phyloP scores from a whole-genome alignment of 2,113 vertebrate genomes.

The Albula glossodonta region DNA sequence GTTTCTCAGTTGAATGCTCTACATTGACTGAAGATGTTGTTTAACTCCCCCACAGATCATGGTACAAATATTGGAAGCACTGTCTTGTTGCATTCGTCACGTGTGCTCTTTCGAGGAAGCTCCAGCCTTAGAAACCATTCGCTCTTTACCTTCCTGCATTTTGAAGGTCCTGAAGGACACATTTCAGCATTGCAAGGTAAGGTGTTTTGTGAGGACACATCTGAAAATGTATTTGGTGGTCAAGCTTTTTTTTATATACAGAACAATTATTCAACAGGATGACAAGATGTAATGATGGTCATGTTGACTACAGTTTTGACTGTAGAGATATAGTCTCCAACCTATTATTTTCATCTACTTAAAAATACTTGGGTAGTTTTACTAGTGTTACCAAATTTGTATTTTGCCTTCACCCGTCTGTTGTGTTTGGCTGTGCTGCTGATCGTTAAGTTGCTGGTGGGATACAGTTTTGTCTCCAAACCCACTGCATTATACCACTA shows the following conservation, averaged over 20 bases:
- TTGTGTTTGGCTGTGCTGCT: no score
- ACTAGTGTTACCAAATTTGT: no score
- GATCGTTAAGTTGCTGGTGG: no score
- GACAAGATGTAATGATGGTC: no score
- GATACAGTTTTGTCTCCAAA: no score
- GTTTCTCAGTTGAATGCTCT: not conserved
- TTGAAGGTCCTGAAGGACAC: slow-evolving; percentile 82
- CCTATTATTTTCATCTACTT: no score
- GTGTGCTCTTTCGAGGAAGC: slow-evolving; percentile 69
- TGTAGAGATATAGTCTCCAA: no score
- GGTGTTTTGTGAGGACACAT: not conserved
- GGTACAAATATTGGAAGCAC: slow-evolving; percentile 77
- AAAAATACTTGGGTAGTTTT: no score
- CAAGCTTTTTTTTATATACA: not conserved
- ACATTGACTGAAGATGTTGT: not conserved
- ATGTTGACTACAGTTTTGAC: no score
- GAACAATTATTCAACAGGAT: not conserved
- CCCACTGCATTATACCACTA: no score
- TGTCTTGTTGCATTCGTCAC: slow-evolving; percentile 77
- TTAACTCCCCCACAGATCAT: slow-evolving; percentile 63
- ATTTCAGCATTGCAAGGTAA: slow-evolving; percentile 90
- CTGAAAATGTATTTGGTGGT: not conserved
- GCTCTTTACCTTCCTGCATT: slow-evolving; percentile 78
- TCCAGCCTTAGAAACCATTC: slow-evolving; percentile 68
- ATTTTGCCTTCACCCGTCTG: no score